Evolutionary conservation across 2,797 vertebrate genomes (phyloP).

Genomic region (Silurus lanzhouensis): DNA sequence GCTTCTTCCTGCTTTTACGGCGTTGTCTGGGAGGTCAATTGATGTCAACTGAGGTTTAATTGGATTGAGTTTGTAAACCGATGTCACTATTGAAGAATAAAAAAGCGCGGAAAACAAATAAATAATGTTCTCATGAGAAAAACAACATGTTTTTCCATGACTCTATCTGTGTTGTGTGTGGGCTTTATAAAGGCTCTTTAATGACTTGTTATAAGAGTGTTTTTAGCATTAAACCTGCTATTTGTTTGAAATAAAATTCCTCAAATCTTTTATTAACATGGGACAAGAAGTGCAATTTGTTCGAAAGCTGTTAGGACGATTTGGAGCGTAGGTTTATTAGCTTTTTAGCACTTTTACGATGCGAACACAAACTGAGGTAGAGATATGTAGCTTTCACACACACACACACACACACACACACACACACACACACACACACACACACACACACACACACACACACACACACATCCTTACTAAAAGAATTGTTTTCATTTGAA

Average conservation of each 20-base stretch:
- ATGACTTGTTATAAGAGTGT: neutral
- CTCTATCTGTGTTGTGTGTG: neutral
- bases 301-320: neutral
- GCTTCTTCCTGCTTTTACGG: conserved; percentile 30
- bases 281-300: neutral
- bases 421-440: neutral
- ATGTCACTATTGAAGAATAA: neutral
- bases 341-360: conserved; percentile 35
- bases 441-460: neutral
- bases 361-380: neutral
- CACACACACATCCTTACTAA: conserved; percentile 2
- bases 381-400: conserved; percentile 38
- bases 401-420: conserved; percentile 17
- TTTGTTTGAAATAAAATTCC: conserved; percentile 15
- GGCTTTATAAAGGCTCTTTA: conserved; percentile 6
- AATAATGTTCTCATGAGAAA: conserved; percentile 5
- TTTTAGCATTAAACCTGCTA: conserved; percentile 14
- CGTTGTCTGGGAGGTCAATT: conserved; percentile 44
- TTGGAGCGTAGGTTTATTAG: conserved; percentile 18
- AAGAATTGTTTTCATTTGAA: conserved; percentile 14
- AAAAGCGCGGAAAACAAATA: conserved; percentile 42
- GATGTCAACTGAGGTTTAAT: conserved; percentile 41
- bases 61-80: conserved; percentile 31
- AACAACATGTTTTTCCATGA: conserved; percentile 33
- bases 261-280: neutral